Conservation (phyloP, 2,888 invertebrate species). For the Mechanitis mazaeus region DNA sequence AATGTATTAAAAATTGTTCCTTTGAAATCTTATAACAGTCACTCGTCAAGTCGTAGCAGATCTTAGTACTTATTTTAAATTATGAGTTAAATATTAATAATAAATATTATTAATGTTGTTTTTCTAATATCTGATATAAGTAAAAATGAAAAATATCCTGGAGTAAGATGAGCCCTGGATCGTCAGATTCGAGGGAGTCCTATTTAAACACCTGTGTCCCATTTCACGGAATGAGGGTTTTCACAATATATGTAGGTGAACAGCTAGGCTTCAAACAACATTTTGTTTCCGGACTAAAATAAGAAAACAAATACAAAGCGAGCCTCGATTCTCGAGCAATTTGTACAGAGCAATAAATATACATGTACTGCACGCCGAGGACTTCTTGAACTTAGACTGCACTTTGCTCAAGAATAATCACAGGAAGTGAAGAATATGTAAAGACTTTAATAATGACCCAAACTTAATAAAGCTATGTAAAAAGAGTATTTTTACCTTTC, state of each 20-base stretch:
- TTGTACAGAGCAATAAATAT: slow-evolving; percentile 12
- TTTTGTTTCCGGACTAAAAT: slow-evolving; percentile 16
- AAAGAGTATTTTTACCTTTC: too few relatives aligned
- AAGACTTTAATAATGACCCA: too few relatives aligned
- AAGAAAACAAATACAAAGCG: slow-evolving; percentile 18
- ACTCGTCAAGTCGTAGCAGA: too few relatives aligned
- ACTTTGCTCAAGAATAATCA: too few relatives aligned
- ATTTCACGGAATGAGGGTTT: slow-evolving; percentile 12
- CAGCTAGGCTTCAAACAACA: slow-evolving; percentile 17
- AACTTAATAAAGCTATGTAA: too few relatives aligned
- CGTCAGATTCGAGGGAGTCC: neutral
- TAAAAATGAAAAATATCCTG: neutral
- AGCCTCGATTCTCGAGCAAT: slow-evolving; percentile 16
- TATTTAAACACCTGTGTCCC: slow-evolving; percentile 5
- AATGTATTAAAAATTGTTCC: too few relatives aligned
- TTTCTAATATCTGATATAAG: neutral
- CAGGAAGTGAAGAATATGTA: too few relatives aligned
- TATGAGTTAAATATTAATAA: too few relatives aligned
- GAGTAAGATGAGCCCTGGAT: neutral
- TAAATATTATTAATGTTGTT: too few relatives aligned
- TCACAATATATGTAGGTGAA: slow-evolving; percentile 15
- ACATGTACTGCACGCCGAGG: slow-evolving; percentile 4
- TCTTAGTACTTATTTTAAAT: too few relatives aligned
- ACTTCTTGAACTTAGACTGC: too few relatives aligned
- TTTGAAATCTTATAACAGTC: too few relatives aligned